phyloP scores from a whole-genome alignment of 2,888 invertebrate species.

The Folsomia candida region DNA sequence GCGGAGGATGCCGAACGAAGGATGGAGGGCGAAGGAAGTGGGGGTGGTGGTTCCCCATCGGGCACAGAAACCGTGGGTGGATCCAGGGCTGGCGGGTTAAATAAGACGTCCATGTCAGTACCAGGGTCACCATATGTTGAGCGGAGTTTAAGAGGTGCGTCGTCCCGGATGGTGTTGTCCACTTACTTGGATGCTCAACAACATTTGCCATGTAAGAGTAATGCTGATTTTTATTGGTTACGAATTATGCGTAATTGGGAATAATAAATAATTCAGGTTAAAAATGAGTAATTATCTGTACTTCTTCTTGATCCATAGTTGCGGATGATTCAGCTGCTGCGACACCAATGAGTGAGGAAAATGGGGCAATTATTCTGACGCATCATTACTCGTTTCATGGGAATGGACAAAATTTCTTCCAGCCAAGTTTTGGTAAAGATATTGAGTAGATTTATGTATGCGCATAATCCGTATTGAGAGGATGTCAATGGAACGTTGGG shows the following conservation, averaged over 20 bases:
- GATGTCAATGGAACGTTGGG: background rate
- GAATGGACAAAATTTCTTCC: background rate
- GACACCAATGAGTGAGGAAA: slow-evolving; percentile 96
- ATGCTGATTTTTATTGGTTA: no score
- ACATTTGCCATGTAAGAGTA: slow-evolving; percentile 91
- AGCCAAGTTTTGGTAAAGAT: background rate
- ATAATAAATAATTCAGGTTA: no score
- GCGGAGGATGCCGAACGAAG: slow-evolving; percentile 57
- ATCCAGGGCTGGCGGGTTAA: background rate
- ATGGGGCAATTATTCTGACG: slow-evolving; percentile 89
- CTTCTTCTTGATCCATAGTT: no score
- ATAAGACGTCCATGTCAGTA: background rate
- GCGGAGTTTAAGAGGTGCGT: background rate
- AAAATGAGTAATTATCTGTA: no score
- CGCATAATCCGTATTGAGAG: background rate
- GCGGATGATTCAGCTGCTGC: slow-evolving; percentile 97
- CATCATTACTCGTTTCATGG: slow-evolving; percentile 54
- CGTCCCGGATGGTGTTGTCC: slow-evolving; percentile 70
- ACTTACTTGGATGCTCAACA: slow-evolving; percentile 77
- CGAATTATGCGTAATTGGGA: no score
- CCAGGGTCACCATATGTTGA: slow-evolving; percentile 3
- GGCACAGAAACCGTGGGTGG: background rate
- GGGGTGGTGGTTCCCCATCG: background rate
- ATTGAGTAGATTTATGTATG: no score
- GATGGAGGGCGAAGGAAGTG: background rate